Conservation (phyloP, 1,140 invertebrate species). For the Brachionus rubens region DNA sequence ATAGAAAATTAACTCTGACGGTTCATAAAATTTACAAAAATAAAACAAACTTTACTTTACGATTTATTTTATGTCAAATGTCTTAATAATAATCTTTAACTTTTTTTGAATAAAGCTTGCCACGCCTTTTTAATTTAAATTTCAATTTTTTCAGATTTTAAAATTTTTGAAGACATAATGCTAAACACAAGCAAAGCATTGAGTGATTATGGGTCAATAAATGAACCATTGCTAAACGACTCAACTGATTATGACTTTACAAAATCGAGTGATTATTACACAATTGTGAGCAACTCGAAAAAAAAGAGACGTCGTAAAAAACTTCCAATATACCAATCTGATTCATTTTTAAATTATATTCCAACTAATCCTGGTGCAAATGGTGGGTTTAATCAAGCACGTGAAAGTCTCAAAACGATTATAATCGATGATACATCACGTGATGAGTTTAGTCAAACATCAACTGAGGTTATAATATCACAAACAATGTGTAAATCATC, state of each 20-base stretch:
- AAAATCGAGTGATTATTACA: constrained; percentile 31
- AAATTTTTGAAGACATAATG: too few species aligned
- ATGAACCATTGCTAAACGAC: not conserved
- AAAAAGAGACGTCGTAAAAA: not conserved
- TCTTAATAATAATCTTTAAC: too few species aligned
- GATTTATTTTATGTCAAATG: too few species aligned
- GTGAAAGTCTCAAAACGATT: constrained; percentile 5
- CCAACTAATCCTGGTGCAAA: not conserved
- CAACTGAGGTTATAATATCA: constrained; percentile 4
- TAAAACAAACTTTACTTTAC: too few species aligned
- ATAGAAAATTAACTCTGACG: too few species aligned
- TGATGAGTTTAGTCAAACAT: constrained; percentile 13
- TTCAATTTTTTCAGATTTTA: too few species aligned
- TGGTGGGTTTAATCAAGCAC: not conserved
- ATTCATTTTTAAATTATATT: not conserved
- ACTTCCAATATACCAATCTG: not conserved
- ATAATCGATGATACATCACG: not conserved
- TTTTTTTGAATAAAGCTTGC: too few species aligned
- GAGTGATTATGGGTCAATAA: constrained; percentile 20
- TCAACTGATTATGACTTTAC: constrained; percentile 3
- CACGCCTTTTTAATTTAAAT: too few species aligned
- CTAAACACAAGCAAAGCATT: not conserved
- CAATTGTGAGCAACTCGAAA: not conserved
- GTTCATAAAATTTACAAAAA: too few species aligned
- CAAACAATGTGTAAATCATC: constrained; percentile 6